Evolutionary conservation across 2,113 vertebrate species (phyloP).

Genomic region (Proteles cristata): DNA sequence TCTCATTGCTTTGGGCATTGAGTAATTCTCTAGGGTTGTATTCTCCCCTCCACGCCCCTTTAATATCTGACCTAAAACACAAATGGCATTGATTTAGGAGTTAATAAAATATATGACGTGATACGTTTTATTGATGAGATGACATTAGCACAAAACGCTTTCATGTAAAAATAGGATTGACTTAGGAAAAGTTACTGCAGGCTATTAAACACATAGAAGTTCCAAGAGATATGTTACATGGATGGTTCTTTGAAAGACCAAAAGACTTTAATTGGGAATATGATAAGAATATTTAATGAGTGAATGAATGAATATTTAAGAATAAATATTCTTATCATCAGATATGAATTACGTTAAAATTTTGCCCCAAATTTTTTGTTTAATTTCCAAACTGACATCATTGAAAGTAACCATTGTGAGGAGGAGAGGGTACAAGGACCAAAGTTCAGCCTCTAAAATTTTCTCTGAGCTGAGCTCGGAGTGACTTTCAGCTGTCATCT

Average conservation of each 20-base stretch:
- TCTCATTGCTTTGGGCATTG: not conserved
- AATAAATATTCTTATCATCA: not conserved
- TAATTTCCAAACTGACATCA: not conserved
- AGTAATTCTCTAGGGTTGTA: not conserved
- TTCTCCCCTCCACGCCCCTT: not conserved
- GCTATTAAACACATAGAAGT: not conserved
- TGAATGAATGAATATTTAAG: too few relatives aligned
- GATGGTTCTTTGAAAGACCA: not conserved
- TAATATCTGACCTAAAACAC: constrained; percentile 16
- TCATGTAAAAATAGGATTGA: constrained; percentile 31
- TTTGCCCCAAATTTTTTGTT: not conserved
- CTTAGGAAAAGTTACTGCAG: not conserved
- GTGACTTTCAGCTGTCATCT: not conserved
- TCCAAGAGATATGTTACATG: not conserved
- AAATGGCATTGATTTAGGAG: not conserved
- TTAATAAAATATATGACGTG: constrained; percentile 14
- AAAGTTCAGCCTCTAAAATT: not conserved
- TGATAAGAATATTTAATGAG: not conserved
- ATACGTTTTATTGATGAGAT: not conserved
- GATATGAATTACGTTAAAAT: not conserved
- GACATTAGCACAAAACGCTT: constrained; percentile 36
- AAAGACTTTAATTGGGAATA: constrained; percentile 26
- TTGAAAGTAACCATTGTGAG: not conserved
- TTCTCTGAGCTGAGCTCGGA: not conserved
- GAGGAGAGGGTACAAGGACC: not conserved